Percentiles rank a stretch among this genome's conserved stretches.
These are phyloP conservation scores for Nestor notabilis DNA, from an alignment of 2,113 vertebrate genomes.

Conservation along the genomic window DNA sequence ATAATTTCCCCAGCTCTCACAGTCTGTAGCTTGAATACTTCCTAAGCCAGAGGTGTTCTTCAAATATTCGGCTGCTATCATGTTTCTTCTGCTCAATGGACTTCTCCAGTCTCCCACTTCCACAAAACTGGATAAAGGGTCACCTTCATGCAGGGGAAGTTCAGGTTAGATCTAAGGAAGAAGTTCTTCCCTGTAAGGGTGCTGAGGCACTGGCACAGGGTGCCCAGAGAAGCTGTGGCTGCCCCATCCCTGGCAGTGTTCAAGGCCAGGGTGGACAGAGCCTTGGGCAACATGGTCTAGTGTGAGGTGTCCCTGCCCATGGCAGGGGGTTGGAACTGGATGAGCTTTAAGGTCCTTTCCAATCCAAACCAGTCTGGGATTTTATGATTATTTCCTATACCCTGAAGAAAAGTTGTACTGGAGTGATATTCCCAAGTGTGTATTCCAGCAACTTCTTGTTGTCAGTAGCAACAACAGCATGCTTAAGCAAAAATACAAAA, in stretches of 20 bases:
- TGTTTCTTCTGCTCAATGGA: background rate
- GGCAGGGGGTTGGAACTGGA: background rate
- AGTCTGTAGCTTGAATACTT: background rate
- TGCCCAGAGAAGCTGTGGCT: background rate
- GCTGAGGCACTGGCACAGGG: background rate
- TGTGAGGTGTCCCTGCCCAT: background rate
- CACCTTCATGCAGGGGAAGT: background rate
- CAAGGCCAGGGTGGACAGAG: background rate
- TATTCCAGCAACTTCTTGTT: background rate
- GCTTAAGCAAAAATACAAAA: background rate
- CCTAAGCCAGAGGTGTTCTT: background rate
- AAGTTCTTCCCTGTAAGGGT: background rate
- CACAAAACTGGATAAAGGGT: background rate
- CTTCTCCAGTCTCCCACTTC: background rate
- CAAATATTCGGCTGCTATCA: background rate
- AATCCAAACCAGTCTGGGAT: background rate
- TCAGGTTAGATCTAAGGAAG: background rate
- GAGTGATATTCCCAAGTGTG: background rate
- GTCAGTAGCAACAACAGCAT: background rate
- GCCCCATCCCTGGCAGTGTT: background rate
- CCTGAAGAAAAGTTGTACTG: background rate
- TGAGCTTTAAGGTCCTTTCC: background rate
- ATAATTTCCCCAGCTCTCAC: background rate
- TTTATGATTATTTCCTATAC: background rate
- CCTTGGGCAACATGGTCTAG: background rate